A percentile compares a stretch with the other conserved stretches of the same genome.
Evolutionary conservation across 2,797 vertebrate species (phyloP).

Genomic region (Peromyscus aztecus): DNA sequence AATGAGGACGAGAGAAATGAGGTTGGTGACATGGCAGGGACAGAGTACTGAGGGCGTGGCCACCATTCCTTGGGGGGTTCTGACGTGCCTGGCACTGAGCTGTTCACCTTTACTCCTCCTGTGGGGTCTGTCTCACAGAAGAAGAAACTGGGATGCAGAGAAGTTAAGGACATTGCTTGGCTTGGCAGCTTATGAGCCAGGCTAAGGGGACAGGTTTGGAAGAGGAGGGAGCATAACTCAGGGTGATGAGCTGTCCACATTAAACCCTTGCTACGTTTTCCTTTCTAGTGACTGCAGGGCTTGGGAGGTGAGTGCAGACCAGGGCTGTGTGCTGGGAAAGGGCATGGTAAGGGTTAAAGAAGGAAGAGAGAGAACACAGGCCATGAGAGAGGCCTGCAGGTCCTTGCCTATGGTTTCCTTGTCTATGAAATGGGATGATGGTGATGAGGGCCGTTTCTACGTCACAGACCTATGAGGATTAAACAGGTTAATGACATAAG

Average conservation of each 20-base stretch:
- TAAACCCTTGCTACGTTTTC: neutral
- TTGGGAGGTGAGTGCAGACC: neutral
- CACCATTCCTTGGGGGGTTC: neutral
- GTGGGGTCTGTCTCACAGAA: neutral
- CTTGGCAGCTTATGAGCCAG: neutral
- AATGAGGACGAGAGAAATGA: neutral
- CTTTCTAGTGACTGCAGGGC: neutral
- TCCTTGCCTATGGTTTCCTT: neutral
- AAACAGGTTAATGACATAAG: neutral
- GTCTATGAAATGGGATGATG: neutral
- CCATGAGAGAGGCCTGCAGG: neutral
- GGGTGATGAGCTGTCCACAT: neutral
- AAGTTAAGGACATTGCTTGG: neutral
- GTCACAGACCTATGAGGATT: neutral
- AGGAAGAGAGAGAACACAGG: neutral
- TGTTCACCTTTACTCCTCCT: neutral
- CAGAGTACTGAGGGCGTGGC: neutral
- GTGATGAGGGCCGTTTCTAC: neutral
- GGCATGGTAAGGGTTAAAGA: neutral
- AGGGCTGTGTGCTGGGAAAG: neutral
- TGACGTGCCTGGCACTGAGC: accelerated
- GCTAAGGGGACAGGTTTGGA: neutral
- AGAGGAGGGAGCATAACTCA: neutral
- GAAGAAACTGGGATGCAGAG: neutral
- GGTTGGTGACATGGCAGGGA: neutral